A percentile compares a stretch with the other conserved stretches of the same genome.
Conservation (phyloP, 2,797 vertebrate species). For the Muscicapa comitata region DNA sequence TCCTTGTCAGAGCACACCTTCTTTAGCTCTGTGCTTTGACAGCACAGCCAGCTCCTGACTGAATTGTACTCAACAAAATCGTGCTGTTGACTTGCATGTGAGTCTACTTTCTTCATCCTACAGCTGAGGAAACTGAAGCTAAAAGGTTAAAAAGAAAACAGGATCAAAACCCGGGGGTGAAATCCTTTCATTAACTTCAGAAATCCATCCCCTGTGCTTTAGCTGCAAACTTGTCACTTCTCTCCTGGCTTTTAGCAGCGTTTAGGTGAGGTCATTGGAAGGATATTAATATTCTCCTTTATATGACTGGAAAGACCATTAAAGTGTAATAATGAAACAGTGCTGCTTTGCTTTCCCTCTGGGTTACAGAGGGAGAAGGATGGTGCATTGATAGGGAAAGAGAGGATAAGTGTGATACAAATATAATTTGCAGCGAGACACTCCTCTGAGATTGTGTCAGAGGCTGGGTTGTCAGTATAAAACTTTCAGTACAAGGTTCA, state of each 20-base stretch:
- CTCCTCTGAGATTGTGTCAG: constrained; percentile 9
- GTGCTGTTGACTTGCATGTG: not conserved
- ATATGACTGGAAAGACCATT: constrained; percentile 36
- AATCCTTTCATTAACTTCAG: constrained; percentile 30
- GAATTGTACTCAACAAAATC: not conserved
- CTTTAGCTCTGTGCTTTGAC: not conserved
- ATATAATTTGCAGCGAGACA: constrained; percentile 52
- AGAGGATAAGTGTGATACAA: constrained; percentile 49
- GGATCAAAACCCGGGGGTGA: constrained; percentile 3
- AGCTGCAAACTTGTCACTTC: constrained; percentile 12
- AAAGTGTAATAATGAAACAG: constrained; percentile 32
- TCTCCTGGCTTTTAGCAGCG: not conserved
- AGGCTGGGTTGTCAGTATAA: constrained; percentile 11
- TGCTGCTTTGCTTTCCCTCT: constrained; percentile 50
- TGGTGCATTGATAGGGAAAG: constrained; percentile 47
- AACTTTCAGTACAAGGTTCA: constrained; percentile 29
- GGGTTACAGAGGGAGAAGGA: constrained; percentile 35
- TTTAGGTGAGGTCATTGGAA: constrained; percentile 49
- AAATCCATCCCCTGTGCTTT: constrained; percentile 5
- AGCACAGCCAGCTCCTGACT: not conserved
- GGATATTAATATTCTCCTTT: constrained; percentile 58
- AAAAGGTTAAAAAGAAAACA: constrained; percentile 3
- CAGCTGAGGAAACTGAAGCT: not conserved
- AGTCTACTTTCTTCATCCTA: not conserved
- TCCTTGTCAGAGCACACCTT: not conserved